A percentile compares a stretch with the other conserved stretches of the same genome.
Conservation (phyloP, 2,888 invertebrate species). For the Petrolisthes cinctipes region DNA sequence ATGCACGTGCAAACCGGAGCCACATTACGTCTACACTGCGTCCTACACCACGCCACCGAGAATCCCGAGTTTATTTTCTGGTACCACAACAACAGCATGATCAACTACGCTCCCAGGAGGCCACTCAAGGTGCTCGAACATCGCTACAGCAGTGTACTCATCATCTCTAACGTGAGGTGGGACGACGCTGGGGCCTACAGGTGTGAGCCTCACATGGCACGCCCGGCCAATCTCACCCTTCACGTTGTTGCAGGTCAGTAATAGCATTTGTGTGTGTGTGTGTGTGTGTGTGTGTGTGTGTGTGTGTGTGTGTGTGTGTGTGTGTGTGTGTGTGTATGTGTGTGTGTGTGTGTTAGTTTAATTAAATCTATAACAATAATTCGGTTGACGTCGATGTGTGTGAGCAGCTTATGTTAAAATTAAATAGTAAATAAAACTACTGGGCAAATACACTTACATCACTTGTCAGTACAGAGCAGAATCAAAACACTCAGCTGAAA, state of each 20-base stretch:
- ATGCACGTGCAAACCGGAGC: constrained; percentile 55
- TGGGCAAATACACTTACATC: too few species aligned
- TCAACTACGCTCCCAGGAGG: constrained; percentile 47
- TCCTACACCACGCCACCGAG: constrained; percentile 51
- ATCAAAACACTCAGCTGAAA: too few species aligned
- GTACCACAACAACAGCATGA: constrained; percentile 60
- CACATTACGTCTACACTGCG: constrained; percentile 57
- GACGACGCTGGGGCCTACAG: constrained; percentile 42
- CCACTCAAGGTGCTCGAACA: constrained; percentile 40
- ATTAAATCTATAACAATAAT: too few species aligned
- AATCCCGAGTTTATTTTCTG: constrained; percentile 52
- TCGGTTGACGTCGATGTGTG: too few species aligned
- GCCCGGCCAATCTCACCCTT: constrained; percentile 36
- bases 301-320: constrained; percentile 3
- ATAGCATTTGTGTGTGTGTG: background rate
- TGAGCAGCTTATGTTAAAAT: too few species aligned
- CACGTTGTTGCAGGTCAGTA: constrained; percentile 33
- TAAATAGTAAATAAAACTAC: too few species aligned
- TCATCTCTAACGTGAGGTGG: constrained; percentile 37
- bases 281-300: constrained; percentile 14
- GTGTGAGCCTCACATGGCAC: constrained; percentile 44
- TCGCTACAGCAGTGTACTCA: constrained; percentile 33
- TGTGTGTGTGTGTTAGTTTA: too few species aligned
- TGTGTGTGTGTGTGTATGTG: background rate
- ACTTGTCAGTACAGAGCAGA: too few species aligned